Percentiles rank a stretch among this genome's conserved stretches.
These are phyloP conservation scores for Onychomys arenicola DNA, from an alignment of 2,797 vertebrate species.

Conservation along the genomic window DNA sequence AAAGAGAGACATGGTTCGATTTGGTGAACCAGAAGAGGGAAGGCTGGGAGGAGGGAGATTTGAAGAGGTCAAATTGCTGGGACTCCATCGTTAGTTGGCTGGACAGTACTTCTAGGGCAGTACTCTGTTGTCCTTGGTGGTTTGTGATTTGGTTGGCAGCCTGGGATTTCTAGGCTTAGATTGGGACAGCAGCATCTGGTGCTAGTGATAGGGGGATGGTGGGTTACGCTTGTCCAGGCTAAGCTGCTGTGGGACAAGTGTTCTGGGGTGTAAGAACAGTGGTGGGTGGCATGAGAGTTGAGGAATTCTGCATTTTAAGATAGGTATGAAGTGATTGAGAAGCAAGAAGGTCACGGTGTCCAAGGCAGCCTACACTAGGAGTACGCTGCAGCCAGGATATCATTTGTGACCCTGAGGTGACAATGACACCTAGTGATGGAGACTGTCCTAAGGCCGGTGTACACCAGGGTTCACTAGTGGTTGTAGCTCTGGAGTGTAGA, in stretches of 20 bases:
- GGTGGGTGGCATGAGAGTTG: background rate
- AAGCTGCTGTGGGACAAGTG: background rate
- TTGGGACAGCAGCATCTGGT: background rate
- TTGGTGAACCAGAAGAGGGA: background rate
- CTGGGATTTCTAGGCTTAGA: background rate
- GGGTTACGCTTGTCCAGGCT: background rate
- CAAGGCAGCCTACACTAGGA: background rate
- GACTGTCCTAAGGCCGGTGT: fast-evolving
- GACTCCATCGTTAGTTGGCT: background rate
- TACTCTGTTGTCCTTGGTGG: too few species aligned
- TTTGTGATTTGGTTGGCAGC: background rate
- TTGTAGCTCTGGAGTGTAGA: background rate
- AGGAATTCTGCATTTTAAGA: background rate
- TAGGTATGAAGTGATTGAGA: background rate
- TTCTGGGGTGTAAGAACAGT: background rate
- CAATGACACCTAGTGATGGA: background rate
- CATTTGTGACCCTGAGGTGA: background rate
- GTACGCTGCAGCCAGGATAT: background rate
- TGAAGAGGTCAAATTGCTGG: background rate
- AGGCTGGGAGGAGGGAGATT: background rate
- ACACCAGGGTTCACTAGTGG: background rate
- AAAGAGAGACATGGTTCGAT: background rate
- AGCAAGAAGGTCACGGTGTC: background rate
- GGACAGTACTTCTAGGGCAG: background rate
- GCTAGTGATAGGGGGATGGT: too few species aligned